Base-by-base conservation (phyloP, 2,888 invertebrate species). In the Podabrus alpinus region DNA sequence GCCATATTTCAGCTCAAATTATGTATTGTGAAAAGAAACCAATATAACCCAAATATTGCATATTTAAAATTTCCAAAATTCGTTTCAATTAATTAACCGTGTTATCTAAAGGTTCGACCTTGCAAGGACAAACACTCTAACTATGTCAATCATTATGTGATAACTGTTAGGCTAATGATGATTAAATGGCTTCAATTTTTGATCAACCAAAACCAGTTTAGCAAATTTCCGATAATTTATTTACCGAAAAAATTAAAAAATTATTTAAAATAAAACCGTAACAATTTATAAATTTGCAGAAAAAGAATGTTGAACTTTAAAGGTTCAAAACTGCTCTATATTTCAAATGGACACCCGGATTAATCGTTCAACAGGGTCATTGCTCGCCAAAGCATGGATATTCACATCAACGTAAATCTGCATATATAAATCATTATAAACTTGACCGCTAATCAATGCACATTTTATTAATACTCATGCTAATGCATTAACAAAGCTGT, bases 291-390 rank as follows among this genome's bases (percentile, higher is more conserved):
- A 45, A 45, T n/a, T 45, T 45, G 45, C 45, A 45, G n/a, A 45
- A 45, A 45, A 13, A n/a, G 45, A 45, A 45, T 45, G 45, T 45
- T 45, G 45, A 45, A 45, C 45, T 45, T 45, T 45, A n/a, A 45
- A 45, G 45, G 45, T 45, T 45, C 45, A 45, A 74, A 77, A 78
- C 72, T 78, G 78, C 78, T 76, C 78, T 70, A 78, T 76, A 78
- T 78, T 76, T 78, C 71, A 76, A 74, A 70, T 73, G 74, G 76
- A 78, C 78, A 76, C 76, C 71, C 78, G 76, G 73, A 78, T 78
- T 78, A 78, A 76, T 78, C 78, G 78, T 72, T 66, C 74, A 69
- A 59, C 68, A 76, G 76, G 78, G 78, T 78, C 78, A 78, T 78
- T 76, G 78, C 74, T 71, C 78, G 78, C 69, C 66, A 68, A 67